Evolutionary conservation across 2,888 invertebrate species (phyloP).

Genomic region (Cremastinae sp.): DNA sequence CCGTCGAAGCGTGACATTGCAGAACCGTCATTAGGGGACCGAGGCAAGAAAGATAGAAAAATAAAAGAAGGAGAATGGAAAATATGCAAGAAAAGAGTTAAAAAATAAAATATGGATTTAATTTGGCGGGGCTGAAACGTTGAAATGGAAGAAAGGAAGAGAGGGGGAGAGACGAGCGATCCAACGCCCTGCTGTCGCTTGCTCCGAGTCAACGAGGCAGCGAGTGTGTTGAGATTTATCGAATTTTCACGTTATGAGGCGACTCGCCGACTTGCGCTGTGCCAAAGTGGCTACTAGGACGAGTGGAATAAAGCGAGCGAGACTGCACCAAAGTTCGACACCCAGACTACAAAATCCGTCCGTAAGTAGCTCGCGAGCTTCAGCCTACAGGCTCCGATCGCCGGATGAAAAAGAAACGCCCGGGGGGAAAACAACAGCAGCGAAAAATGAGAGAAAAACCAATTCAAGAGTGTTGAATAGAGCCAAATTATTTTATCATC

Average conservation of each 20-base stretch:
- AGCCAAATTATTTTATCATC: not conserved
- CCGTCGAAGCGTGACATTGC: slow-evolving; percentile 19
- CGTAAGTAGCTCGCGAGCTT: slow-evolving; percentile 48
- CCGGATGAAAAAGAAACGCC: not conserved
- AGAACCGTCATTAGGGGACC: slow-evolving; percentile 13
- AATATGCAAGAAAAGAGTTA: not conserved
- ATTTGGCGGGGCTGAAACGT: not conserved
- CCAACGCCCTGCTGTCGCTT: not conserved
- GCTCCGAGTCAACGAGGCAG: slow-evolving; percentile 29
- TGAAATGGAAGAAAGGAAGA: not conserved
- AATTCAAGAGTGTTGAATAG: not conserved
- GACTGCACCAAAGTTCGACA: slow-evolving; percentile 33
- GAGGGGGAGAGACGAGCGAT: not conserved
- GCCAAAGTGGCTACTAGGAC: slow-evolving; percentile 50
- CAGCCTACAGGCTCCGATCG: slow-evolving; percentile 12
- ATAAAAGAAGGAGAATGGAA: not conserved
- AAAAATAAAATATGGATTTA: too few relatives aligned
- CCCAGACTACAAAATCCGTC: slow-evolving; percentile 38
- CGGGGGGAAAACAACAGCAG: slow-evolving; percentile 16
- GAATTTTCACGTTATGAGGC: slow-evolving; percentile 56
- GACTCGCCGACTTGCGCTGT: slow-evolving; percentile 3
- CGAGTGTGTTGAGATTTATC: slow-evolving; percentile 58
- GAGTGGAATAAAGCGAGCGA: slow-evolving; percentile 1
- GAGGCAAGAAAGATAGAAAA: slow-evolving; percentile 13
- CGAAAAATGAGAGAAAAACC: slow-evolving; percentile 23